These are phyloP conservation scores for Lomographa bimaculata DNA, from an alignment of 2,888 invertebrate species.

Conservation along the genomic window DNA sequence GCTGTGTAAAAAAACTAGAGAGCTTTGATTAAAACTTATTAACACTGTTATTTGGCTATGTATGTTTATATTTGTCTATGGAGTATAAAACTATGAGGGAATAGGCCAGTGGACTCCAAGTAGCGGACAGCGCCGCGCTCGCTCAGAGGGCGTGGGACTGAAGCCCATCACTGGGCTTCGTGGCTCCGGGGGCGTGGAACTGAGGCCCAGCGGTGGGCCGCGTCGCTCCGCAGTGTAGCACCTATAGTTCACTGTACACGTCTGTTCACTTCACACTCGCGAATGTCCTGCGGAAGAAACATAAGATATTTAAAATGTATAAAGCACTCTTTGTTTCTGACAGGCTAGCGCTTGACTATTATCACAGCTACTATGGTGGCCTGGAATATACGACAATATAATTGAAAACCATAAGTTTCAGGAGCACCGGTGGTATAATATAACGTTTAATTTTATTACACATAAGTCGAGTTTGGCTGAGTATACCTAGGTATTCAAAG, in stretches of 20 bases:
- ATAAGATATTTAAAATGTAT: too few species aligned
- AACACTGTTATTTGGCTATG: constrained; percentile 3
- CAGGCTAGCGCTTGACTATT: too few species aligned
- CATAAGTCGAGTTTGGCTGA: too few species aligned
- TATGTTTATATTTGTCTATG: constrained; percentile 2
- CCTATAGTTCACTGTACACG: constrained; percentile 76
- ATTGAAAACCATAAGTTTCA: too few species aligned
- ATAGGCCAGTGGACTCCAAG: constrained; percentile 11
- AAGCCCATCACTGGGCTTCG: too few species aligned
- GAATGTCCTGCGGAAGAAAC: constrained; percentile 35
- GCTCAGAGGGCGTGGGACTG: constrained; percentile 5
- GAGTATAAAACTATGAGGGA: constrained; percentile 10
- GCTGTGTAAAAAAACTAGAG: constrained; percentile 28
- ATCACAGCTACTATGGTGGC: too few species aligned
- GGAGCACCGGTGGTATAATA: too few species aligned
- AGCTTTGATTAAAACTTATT: constrained; percentile 19
- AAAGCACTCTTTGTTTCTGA: too few species aligned
- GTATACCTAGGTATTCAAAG: too few species aligned
- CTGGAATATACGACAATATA: too few species aligned
- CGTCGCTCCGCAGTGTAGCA: constrained; percentile 64
- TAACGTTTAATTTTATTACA: too few species aligned
- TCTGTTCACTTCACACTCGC: constrained; percentile 50
- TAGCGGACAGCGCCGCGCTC: constrained; percentile 35
- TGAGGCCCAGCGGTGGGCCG: constrained; percentile 15
- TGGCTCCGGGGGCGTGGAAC: constrained; percentile 13